phyloP scores from a whole-genome alignment of 2,797 vertebrate genomes.

The Neopelma chrysocephalum region DNA sequence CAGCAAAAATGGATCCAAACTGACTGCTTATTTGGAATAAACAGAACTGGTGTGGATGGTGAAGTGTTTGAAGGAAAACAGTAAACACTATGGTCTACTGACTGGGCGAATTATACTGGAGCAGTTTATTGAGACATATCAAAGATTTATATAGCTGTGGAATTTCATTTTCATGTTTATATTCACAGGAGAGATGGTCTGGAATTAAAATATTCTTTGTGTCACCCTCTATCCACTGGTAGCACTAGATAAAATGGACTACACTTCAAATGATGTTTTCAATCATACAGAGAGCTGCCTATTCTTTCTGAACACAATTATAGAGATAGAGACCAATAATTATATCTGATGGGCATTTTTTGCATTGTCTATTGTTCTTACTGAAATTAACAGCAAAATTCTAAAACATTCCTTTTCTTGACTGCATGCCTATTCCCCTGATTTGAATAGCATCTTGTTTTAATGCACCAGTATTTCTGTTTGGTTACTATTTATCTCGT shows the following conservation, averaged over 20 bases:
- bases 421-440: not conserved
- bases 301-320: not conserved
- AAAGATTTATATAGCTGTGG: not conserved
- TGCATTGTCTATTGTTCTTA: not conserved
- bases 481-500: not conserved
- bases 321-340: not conserved
- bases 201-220: not conserved
- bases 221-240: not conserved
- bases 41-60: not conserved
- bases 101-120: conserved; percentile 25
- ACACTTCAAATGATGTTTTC: not conserved
- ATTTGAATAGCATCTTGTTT: not conserved
- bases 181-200: not conserved
- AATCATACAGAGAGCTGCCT: not conserved
- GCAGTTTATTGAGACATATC: conserved; percentile 3
- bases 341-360: not conserved
- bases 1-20: not conserved
- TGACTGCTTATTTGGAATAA: not conserved
- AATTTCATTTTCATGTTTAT: conserved; percentile 35
- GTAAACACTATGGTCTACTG: conserved; percentile 4
- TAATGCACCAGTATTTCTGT: not conserved
- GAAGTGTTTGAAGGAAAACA: conserved; percentile 2
- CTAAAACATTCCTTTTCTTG: not conserved
- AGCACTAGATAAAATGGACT: not conserved
- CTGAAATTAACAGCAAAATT: not conserved